Evolutionary conservation across 2,888 invertebrate species (phyloP).

Genomic region (Pachymerium ferrugineum): DNA sequence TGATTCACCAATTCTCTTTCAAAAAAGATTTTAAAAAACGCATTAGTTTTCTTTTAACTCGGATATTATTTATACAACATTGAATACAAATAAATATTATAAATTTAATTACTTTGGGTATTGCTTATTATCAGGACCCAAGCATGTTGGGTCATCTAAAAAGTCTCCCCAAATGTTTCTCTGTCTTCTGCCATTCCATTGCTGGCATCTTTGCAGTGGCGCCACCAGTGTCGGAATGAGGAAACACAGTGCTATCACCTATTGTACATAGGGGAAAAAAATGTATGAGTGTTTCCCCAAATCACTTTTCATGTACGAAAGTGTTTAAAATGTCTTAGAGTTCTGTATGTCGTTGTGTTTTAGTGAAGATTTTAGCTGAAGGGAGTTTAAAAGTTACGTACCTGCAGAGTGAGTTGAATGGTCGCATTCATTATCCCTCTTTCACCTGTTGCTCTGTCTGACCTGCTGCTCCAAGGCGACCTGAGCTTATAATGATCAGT

Average conservation of each 20-base stretch:
- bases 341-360: too few species aligned
- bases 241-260: neutral
- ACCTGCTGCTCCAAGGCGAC: constrained; percentile 13
- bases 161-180: constrained; percentile 80
- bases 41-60: too few species aligned
- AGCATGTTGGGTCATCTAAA: constrained; percentile 69
- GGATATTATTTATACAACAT: too few species aligned
- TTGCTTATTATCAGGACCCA: constrained; percentile 74
- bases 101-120: constrained; percentile 67
- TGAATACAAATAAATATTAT: neutral
- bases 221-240: neutral
- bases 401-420: neutral
- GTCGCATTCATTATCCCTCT: neutral
- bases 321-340: too few species aligned
- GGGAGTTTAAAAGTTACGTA: too few species aligned
- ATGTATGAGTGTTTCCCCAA: too few species aligned
- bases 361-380: too few species aligned
- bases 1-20: constrained; percentile 29
- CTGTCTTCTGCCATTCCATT: constrained; percentile 32
- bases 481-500: neutral
- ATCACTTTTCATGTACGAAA: neutral
- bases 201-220: constrained; percentile 23
- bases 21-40: too few species aligned
- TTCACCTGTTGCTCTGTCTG: neutral
- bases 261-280: neutral